Percentiles rank a stretch among this genome's conserved stretches.
Conservation (phyloP, 2,797 vertebrate species). For the Bryconaethiops microstoma region DNA sequence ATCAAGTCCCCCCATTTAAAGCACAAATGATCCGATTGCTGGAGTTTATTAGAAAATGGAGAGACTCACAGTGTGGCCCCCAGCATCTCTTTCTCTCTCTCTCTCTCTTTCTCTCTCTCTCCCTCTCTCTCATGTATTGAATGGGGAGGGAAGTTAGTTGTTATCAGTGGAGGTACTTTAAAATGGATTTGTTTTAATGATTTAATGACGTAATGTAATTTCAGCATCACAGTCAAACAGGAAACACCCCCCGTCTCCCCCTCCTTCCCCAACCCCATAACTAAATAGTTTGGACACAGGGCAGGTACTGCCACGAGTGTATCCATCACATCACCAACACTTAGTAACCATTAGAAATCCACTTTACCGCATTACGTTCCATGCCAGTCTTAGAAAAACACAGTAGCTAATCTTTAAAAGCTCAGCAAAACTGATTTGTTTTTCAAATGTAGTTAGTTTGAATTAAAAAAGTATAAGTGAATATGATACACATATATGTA, state of each 20-base stretch:
- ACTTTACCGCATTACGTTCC: background rate
- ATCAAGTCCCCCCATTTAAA: constrained; percentile 84
- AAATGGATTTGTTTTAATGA: constrained; percentile 75
- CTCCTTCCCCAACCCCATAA: constrained; percentile 58
- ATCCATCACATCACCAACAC: constrained; percentile 30
- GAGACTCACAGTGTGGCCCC: constrained; percentile 63
- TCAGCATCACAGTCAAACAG: constrained; percentile 73
- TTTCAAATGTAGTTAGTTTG: background rate
- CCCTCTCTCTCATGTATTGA: constrained; percentile 39
- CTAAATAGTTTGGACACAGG: constrained; percentile 72
- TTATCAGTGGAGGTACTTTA: constrained; percentile 78
- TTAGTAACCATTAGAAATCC: constrained; percentile 21
- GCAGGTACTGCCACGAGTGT: constrained; percentile 53
- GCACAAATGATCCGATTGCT: constrained; percentile 84
- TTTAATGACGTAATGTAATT: constrained; percentile 77
- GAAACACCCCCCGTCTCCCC: constrained; percentile 55
- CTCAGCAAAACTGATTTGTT: background rate
- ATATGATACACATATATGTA: too few relatives aligned
- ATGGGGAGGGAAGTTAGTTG: constrained; percentile 67
- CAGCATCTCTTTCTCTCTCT: constrained; percentile 43
- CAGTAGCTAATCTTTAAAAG: background rate
- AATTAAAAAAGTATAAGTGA: too few relatives aligned
- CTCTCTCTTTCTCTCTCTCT: constrained; percentile 33
- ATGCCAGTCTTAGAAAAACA: background rate
- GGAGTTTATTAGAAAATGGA: constrained; percentile 86